phyloP scores from a whole-genome alignment of 2,888 invertebrate genomes.

The Camptogramma bilineatum region DNA sequence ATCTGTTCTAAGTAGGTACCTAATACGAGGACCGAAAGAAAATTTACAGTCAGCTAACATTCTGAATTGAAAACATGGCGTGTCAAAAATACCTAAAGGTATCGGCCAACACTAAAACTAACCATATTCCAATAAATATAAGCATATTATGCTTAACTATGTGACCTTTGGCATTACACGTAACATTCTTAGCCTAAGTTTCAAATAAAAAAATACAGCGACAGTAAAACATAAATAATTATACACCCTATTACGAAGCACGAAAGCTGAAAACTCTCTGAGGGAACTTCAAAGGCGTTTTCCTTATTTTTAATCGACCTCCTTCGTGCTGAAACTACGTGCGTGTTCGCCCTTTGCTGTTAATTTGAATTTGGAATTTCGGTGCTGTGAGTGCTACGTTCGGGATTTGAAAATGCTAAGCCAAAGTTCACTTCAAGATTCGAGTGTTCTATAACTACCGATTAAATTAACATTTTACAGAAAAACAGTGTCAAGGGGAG shows the following conservation, averaged over 20 bases:
- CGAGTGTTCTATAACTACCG: neutral
- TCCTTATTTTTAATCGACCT: conserved; percentile 53
- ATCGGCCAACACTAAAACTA: conserved; percentile 37
- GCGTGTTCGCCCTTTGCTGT: conserved; percentile 67
- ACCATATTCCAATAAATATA: conserved; percentile 45
- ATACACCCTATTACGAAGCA: neutral
- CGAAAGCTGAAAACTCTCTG: conserved; percentile 11
- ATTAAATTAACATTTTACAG: neutral
- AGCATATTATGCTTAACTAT: conserved; percentile 51
- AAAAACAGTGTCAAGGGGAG: neutral
- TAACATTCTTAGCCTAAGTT: conserved; percentile 50
- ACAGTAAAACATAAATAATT: conserved; percentile 25
- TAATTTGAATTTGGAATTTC: conserved; percentile 63
- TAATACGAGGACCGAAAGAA: neutral
- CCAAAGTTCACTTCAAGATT: conserved; percentile 9
- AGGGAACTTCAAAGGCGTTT: conserved; percentile 41
- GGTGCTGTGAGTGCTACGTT: conserved; percentile 39
- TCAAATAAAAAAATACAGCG: conserved; percentile 54
- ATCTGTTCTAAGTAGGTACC: neutral
- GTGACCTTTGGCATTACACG: conserved; percentile 76
- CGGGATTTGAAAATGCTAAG: conserved; percentile 26
- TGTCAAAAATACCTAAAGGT: conserved; percentile 35
- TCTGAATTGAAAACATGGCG: conserved; percentile 18
- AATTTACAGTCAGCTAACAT: neutral
- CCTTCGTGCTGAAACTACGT: conserved; percentile 54